These are phyloP conservation scores for Meles meles DNA, from an alignment of 2,113 vertebrate species.

Conservation along the genomic window DNA sequence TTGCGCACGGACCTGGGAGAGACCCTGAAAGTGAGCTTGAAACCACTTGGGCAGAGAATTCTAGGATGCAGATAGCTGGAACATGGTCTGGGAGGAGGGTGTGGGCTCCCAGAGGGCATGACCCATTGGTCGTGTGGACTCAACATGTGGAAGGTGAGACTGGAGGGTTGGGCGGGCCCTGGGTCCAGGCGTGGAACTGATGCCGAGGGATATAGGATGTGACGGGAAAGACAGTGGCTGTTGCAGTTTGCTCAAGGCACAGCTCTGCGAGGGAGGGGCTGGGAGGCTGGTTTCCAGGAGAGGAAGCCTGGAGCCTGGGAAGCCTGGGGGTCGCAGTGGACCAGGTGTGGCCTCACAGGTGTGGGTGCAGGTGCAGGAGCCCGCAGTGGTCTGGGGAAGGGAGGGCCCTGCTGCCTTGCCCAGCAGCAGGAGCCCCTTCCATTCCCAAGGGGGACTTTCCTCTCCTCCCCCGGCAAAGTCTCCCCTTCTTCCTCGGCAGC, in stretches of 20 bases:
- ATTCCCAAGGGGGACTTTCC: background rate
- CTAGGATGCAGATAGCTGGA: background rate
- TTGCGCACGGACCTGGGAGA: background rate
- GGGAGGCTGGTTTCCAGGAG: background rate
- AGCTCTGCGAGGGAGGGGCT: background rate
- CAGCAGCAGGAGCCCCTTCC: background rate
- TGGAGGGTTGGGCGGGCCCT: background rate
- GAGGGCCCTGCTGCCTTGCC: background rate
- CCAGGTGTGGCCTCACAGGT: background rate
- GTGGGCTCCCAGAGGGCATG: background rate
- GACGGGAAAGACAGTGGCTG: background rate
- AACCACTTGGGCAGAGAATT: background rate
- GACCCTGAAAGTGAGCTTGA: background rate
- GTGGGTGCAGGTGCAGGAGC: background rate
- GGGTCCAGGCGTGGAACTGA: background rate
- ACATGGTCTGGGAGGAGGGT: background rate
- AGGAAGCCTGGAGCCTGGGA: background rate
- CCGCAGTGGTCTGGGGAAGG: background rate
- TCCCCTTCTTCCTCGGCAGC: background rate
- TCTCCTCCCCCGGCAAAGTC: background rate
- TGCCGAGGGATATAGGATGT: rapidly evolving
- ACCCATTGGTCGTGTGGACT: background rate
- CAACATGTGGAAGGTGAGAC: background rate
- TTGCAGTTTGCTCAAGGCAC: background rate
- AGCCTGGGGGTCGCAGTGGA: background rate